Evolutionary conservation across 2,888 invertebrate species (phyloP), one percentile per base, ranked within the genome.

Genomic region (Frankliniella fusca): DNA sequence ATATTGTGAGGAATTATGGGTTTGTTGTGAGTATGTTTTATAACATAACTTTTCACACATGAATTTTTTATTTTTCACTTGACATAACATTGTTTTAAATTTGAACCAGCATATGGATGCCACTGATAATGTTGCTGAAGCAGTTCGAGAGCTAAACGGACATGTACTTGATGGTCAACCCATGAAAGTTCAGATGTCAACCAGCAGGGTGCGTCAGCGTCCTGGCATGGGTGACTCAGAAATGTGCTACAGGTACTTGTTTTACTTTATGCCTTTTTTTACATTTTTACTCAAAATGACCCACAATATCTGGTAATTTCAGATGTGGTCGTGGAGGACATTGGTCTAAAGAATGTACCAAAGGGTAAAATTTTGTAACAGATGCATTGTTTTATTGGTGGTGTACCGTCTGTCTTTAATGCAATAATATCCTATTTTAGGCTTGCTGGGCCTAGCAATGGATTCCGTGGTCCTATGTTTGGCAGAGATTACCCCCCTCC

Each of bases 151-250:
- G 87, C 90, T 97, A 88, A 96, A 97, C 91, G 97, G 97, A 86
- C 93, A 93, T 89, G 93, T 94, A 88, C 94, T 97, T 86, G 95
- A 96, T 91, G 97, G 97, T 84, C 94, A 95, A 88, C 94, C 94
- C 85, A 94, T 98, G 91, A 95, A 96, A 90, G 86, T 98, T 86
- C 97, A 98, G 91, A 92, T 97, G 85, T 97, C 97, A 84, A 96
- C 96, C 85, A 96, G 95, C 89, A 94, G 95, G 89, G 97, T 97
- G 82, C 92, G 97, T 85, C 97, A 97, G 89, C 94, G 96, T 88
- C 97, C 97, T 87, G 97, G 97, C 86, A 97, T 97, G 97, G 97
- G 97, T 87, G 97, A 97, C 90, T 96, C 97, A 88, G 97, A 96
- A 90, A 96, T 96, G 89, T 97, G 97, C 91, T 97, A 96, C 91